These are phyloP conservation scores for Sarcophaga variegata DNA, from an alignment of 2,888 invertebrate genomes.

Conservation along the genomic window DNA sequence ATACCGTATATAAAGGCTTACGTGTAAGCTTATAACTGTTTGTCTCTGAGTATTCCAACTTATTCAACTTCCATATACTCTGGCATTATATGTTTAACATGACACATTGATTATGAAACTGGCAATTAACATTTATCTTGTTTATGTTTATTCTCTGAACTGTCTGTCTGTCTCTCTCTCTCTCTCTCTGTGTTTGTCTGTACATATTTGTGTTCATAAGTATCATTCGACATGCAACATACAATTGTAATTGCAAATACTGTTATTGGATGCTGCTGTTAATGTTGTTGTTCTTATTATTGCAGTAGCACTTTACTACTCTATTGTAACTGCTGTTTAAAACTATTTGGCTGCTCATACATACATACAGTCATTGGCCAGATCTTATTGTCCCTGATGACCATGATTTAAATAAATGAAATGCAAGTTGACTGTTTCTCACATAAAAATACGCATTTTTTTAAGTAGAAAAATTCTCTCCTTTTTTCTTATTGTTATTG, in stretches of 20 bases:
- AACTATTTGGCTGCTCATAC: neutral
- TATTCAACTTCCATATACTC: neutral
- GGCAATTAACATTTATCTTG: slow-evolving; percentile 66
- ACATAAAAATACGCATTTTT: slow-evolving; percentile 1
- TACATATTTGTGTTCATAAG: slow-evolving; percentile 36
- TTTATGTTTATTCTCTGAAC: slow-evolving; percentile 56
- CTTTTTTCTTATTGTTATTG: neutral
- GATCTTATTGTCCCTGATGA: slow-evolving; percentile 49
- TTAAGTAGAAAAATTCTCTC: neutral
- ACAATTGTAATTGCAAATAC: slow-evolving; percentile 40
- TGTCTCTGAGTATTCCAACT: neutral
- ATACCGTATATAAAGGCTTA: neutral
- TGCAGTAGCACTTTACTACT: neutral
- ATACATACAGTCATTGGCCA: slow-evolving; percentile 9
- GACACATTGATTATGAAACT: slow-evolving; percentile 66
- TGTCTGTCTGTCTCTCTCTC: neutral
- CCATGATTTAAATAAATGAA: slow-evolving; percentile 57
- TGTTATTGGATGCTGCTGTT: neutral
- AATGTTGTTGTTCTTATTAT: neutral
- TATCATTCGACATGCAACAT: slow-evolving; percentile 28
- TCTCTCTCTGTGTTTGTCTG: too few relatives aligned
- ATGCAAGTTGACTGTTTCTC: slow-evolving; percentile 18
- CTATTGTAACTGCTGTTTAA: neutral
- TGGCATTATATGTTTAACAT: slow-evolving; percentile 51
- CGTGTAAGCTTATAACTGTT: neutral